Conservation (phyloP, 2,888 invertebrate genomes). For the Cetonia aurata region DNA sequence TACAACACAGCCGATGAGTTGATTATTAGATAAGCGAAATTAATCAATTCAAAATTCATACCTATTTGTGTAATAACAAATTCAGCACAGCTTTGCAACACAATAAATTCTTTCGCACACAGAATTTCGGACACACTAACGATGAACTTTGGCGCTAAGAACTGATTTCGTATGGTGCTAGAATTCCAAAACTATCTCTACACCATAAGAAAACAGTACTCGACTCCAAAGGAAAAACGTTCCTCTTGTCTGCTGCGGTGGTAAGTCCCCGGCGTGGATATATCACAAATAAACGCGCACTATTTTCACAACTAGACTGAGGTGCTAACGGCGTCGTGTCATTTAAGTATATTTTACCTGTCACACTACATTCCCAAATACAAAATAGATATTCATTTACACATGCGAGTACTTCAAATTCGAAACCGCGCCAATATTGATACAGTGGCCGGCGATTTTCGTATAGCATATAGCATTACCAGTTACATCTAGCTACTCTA, state of each 20-base stretch:
- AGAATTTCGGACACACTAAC: slow-evolving; percentile 3
- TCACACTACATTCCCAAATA: slow-evolving; percentile 65
- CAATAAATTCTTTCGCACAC: too few species aligned
- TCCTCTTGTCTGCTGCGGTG: background rate
- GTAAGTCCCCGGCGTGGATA: too few species aligned
- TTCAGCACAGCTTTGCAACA: too few species aligned
- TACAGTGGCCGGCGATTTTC: slow-evolving; percentile 44
- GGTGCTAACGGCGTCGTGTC: slow-evolving; percentile 52
- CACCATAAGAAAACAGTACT: slow-evolving; percentile 79
- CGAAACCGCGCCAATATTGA: slow-evolving; percentile 62
- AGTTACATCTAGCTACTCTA: slow-evolving; percentile 52
- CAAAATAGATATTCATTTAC: slow-evolving; percentile 66
- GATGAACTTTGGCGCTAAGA: slow-evolving; percentile 58
- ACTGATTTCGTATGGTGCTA: slow-evolving; percentile 81
- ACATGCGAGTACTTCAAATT: slow-evolving; percentile 57
- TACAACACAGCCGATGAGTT: too few species aligned
- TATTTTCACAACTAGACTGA: slow-evolving; percentile 46
- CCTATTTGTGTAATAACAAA: too few species aligned
- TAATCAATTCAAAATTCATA: too few species aligned
- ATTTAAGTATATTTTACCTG: slow-evolving; percentile 65
- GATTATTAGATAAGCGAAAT: too few species aligned
- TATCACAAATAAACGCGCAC: slow-evolving; percentile 22
- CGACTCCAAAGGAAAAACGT: slow-evolving; percentile 60
- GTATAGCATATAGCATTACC: slow-evolving; percentile 44
- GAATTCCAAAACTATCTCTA: slow-evolving; percentile 71